Conservation (phyloP, 1,140 invertebrate genomes). For the Pararge aegeria region DNA sequence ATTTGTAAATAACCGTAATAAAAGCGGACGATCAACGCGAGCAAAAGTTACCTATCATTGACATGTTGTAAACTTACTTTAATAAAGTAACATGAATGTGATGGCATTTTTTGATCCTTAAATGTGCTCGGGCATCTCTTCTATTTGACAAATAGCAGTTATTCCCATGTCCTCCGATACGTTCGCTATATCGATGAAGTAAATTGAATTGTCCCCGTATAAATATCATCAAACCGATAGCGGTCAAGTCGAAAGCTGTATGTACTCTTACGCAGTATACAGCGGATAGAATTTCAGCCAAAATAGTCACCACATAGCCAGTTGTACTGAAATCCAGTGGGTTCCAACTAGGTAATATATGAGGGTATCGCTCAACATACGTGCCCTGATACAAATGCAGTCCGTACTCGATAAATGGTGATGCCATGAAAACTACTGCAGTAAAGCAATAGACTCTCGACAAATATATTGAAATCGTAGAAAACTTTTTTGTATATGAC, state of each 20-base stretch:
- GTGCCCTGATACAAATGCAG: slow-evolving; percentile 26
- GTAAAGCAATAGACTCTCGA: slow-evolving; percentile 47
- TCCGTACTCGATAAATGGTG: slow-evolving; percentile 50
- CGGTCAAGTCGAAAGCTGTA: slow-evolving; percentile 48
- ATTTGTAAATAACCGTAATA: no score
- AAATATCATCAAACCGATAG: slow-evolving; percentile 59
- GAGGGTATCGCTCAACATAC: slow-evolving; percentile 29
- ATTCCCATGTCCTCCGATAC: slow-evolving; percentile 45
- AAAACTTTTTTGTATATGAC: slow-evolving; percentile 44
- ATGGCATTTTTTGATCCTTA: slow-evolving; percentile 49
- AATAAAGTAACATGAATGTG: slow-evolving; percentile 38
- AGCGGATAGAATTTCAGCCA: slow-evolving; percentile 41
- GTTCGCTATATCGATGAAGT: slow-evolving; percentile 42
- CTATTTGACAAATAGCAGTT: slow-evolving; percentile 26
- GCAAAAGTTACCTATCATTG: no score
- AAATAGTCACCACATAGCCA: slow-evolving; percentile 42
- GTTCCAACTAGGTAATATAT: slow-evolving; percentile 54
- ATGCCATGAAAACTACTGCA: slow-evolving; percentile 42
- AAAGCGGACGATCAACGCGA: no score
- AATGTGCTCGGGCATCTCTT: slow-evolving; percentile 47
- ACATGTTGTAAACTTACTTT: slow-evolving; percentile 46
- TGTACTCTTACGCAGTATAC: slow-evolving; percentile 54
- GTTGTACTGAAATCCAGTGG: slow-evolving; percentile 35
- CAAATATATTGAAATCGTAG: slow-evolving; percentile 34
- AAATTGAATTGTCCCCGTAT: slow-evolving; percentile 53